phyloP scores from a whole-genome alignment of 2,797 vertebrate genomes.

The Neosilurus hyrtlii region DNA sequence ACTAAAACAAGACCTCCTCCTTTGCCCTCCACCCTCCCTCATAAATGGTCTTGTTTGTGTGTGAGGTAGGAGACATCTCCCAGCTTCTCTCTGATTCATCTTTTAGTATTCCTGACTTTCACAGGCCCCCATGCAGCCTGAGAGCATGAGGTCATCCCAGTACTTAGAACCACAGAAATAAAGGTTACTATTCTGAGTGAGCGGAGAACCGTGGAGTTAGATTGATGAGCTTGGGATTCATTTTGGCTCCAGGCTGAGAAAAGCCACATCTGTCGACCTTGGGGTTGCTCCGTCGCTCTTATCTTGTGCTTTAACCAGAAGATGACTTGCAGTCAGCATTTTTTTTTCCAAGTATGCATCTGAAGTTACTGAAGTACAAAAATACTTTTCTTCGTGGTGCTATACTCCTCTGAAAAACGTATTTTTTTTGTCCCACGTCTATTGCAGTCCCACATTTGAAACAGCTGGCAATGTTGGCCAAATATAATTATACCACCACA shows the following conservation, averaged over 20 bases:
- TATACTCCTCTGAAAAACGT: no score
- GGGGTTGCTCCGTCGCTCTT: neutral
- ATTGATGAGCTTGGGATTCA: constrained; percentile 52
- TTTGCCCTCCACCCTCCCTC: constrained; percentile 45
- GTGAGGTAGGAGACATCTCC: constrained; percentile 57
- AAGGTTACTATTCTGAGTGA: constrained; percentile 50
- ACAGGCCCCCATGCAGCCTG: constrained; percentile 46
- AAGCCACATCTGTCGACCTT: constrained; percentile 45
- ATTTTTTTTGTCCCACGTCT: neutral
- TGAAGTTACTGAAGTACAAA: no score
- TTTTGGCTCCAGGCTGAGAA: constrained; percentile 57
- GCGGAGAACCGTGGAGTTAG: constrained; percentile 19
- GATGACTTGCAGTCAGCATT: neutral
- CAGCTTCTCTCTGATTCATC: constrained; percentile 51
- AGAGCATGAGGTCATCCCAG: constrained; percentile 45
- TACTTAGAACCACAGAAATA: constrained; percentile 54
- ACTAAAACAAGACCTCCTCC: constrained; percentile 34
- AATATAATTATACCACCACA: neutral
- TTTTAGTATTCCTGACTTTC: constrained; percentile 51
- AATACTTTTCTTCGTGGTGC: neutral
- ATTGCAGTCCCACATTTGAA: neutral
- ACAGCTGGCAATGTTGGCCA: neutral
- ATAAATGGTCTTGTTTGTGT: constrained; percentile 56
- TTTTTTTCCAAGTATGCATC: neutral
- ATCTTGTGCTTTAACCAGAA: neutral